Conservation (phyloP, 2,113 vertebrate species). For the Pomatorhinus ruficollis region DNA sequence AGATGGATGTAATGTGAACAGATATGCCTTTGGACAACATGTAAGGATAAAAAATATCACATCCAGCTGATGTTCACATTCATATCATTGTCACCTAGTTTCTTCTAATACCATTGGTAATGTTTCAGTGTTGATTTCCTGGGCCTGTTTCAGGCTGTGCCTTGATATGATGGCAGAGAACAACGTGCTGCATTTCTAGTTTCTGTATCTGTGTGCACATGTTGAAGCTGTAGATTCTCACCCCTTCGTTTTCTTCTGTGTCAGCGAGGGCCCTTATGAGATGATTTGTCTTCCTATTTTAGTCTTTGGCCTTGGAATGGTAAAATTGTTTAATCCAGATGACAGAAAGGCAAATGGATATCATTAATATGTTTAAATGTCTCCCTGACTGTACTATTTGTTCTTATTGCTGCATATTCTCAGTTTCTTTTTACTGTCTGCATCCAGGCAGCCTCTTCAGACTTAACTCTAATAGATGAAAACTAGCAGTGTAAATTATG, state of each 20-base stretch:
- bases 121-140: not conserved
- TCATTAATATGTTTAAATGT: not conserved
- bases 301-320: not conserved
- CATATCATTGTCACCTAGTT: not conserved
- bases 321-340: not conserved
- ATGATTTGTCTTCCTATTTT: not conserved
- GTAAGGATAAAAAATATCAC: not conserved
- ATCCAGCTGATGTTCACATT: not conserved
- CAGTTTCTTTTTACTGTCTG: accelerated
- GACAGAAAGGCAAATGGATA: not conserved
- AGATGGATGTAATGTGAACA: not conserved
- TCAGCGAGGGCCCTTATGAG: not conserved
- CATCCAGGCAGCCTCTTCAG: not conserved
- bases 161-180: not conserved
- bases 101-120: not conserved
- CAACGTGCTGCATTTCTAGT: not conserved
- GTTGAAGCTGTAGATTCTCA: not conserved
- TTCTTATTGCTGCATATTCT: not conserved
- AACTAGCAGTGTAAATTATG: not conserved
- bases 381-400: not conserved
- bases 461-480: not conserved
- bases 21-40: not conserved
- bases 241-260: not conserved
- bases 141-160: not conserved
- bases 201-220: not conserved